phyloP scores from a whole-genome alignment of 2,113 vertebrate genomes.

The Oplegnathus fasciatus region DNA sequence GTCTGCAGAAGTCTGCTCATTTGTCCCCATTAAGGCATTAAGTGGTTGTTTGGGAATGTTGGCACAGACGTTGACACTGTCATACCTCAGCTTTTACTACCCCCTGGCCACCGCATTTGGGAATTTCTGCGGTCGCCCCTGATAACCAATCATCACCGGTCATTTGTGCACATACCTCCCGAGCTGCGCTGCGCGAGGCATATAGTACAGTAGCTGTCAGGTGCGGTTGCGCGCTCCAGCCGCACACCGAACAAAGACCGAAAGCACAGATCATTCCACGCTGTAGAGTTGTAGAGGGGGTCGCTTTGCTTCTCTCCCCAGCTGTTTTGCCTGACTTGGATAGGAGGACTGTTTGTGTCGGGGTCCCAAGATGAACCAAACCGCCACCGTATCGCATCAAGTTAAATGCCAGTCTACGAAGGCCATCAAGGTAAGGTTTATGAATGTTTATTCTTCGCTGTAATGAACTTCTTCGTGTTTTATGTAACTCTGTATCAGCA shows the following conservation, averaged over 20 bases:
- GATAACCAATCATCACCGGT: conserved; percentile 27
- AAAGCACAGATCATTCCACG: conserved; percentile 8
- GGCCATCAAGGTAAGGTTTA: conserved; percentile 87
- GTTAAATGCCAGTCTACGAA: conserved; percentile 89
- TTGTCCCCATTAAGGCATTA: not conserved
- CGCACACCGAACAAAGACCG: conserved; percentile 35
- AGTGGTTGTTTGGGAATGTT: no score
- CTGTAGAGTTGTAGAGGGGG: conserved; percentile 10
- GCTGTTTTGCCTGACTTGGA: conserved; percentile 44
- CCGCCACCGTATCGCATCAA: conserved; percentile 91
- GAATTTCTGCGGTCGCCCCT: conserved; percentile 46
- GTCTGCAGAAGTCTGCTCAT: not conserved
- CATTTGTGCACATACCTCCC: conserved; percentile 30
- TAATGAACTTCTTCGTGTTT: not conserved
- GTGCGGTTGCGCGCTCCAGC: conserved; percentile 58
- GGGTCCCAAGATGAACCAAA: conserved; percentile 91
- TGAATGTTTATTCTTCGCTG: not conserved
- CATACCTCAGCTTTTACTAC: no score
- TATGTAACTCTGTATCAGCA: conserved; percentile 5
- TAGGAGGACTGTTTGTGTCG: conserved; percentile 56
- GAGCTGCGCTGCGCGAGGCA: conserved; percentile 28
- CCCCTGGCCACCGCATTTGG: not conserved
- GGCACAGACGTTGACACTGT: not conserved
- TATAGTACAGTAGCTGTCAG: conserved; percentile 31
- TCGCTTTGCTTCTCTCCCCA: not conserved